Evolutionary conservation across 2,888 invertebrate species (phyloP), one percentile per base, ranked within the genome.

Genomic region (Agrenia bidenticulata): DNA sequence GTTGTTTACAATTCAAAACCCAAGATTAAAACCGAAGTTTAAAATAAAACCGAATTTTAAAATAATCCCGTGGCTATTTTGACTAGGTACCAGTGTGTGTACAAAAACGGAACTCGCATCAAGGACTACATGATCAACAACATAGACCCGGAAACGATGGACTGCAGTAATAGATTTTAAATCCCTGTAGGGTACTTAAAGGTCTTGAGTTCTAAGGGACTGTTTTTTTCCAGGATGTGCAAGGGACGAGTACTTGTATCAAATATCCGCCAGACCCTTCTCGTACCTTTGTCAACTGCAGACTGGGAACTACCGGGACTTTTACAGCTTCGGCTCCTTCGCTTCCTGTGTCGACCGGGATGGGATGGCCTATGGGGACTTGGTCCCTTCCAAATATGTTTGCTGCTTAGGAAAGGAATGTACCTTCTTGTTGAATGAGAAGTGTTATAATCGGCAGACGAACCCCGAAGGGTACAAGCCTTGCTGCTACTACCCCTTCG

Each of bases 101-200:
- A 85, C 80, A 83, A 84, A 73, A 85, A 86, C 77, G 85, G 84
- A 23, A 78, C 79, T 39, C 82, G 82, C 77, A 81, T 88, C 32
- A 83, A 83, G 24, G 80, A 83, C 49, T 87, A 41, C 23, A 56
- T 58, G 81, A 78, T 79, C 65, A 79, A 77, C 71, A 78, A 78
- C 70, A 79, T 81, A 77, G 70, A 69, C 1, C 79, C 24, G 0
- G 19, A 45, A 5, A 5, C 45, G n/a, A 65, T 76, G 55, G 83
- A 84, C 78, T 88, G 87, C 81, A 83, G 87, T 87, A 82, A 85
- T n/a, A n/a, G n/a, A n/a, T n/a, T n/a, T n/a, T n/a, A n/a, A n/a
- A n/a, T n/a, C n/a, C n/a, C n/a, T n/a, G n/a, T n/a, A n/a, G n/a
- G n/a, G n/a, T n/a, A n/a, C n/a, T n/a, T n/a, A n/a, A n/a, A n/a